Evolutionary conservation across 2,888 invertebrate genomes (phyloP), one percentile per base, ranked within the genome.

Genomic region (Perizoma affinitatum): DNA sequence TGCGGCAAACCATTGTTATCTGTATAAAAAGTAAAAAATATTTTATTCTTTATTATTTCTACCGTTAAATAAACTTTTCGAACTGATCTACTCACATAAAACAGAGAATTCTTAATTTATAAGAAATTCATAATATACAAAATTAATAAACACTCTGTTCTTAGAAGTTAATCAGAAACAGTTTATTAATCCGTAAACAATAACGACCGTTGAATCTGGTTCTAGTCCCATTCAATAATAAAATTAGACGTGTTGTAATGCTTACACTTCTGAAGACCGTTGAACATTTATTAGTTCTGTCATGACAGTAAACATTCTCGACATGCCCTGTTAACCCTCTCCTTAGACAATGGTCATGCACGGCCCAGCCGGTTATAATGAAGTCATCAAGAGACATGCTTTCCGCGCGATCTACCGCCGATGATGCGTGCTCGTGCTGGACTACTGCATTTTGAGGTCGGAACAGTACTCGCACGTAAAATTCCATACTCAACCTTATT

Each of bases 391-490:
- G 71, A 75, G 73, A 72, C 68, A 74, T 72, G 71, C 69, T 83
- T 84, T 83, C 81, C 82, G 80, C 79, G 73, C 78, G 76, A 81
- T 80, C 80, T 74, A 70, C 69, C 66, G 67, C 73, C 76, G 78
- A 75, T 76, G 79, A 74, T 76, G 77, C 82, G 76, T 79, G 69
- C 66, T 52, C 71, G 76, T 74, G 72, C 73, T 81, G 82, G 80
- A 72, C 80, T 74, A 68, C 66, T 74, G 83, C 70, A 49, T 80
- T 83, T 83, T 76, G 77, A 74, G 83, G 83, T 76, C 79, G 70
- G 63, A 53, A 62, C 55, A 58, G 54, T 61, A 64, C 63, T 41
- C 41, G n/a, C 58, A 55, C 44, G 44, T 55, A 52, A 63, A 58
- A 63, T 40, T 52, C 34, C 40, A 58, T 51, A 43, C 51, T 47